Evolutionary conservation across 2,888 invertebrate genomes (phyloP), one percentile per base, ranked within the genome.

Genomic region (Phania funesta): DNA sequence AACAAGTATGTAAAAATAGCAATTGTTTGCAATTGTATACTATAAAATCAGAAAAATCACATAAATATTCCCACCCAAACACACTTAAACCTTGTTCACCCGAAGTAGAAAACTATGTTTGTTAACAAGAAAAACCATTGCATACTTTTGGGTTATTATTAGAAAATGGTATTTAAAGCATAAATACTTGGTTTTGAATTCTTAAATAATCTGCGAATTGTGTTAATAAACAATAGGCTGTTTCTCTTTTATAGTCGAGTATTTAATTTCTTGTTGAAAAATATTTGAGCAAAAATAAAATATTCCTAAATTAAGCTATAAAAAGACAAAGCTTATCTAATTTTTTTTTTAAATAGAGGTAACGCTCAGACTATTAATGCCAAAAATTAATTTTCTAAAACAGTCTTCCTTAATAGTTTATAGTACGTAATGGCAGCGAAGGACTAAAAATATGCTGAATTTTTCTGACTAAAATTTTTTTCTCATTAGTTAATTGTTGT

Each of bases 1-100:
- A 46, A 44, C 24, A 41, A 70, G 2, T 20, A 41, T 24, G 44
- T 20, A 62, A 29, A 60, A 54, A 24, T 32, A 62, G 65, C 60
- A 79, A 73, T 62, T 54, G 60, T 62, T 54, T 52, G 78, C 50
- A 41, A 44, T 65, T 73, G 48, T 50, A 38, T 32, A 22, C 6
- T 6, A 26, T 32, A 2, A 65, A 35, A 8, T 18, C 18, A 65
- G 29, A 70, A n/a, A 60, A 67, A 32, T 60, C 58, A 52, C 50
- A 62, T 11, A 13, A 44, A 35, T 24, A 8, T 8, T n/a, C 9
- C 1, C 32, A 65, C 13, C 5, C 65, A 20, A 4, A 48, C 38
- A 56, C 3, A 26, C 1, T 20, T 0, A 24, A 0, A 35, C 22
- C 18, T 24, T 41, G 32, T 18, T 1, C 52, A 54, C 18, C 13